Percentiles rank a stretch among this genome's conserved stretches.
phyloP scores from a whole-genome alignment of 2,113 vertebrate species.

The Halcyon malimbica region DNA sequence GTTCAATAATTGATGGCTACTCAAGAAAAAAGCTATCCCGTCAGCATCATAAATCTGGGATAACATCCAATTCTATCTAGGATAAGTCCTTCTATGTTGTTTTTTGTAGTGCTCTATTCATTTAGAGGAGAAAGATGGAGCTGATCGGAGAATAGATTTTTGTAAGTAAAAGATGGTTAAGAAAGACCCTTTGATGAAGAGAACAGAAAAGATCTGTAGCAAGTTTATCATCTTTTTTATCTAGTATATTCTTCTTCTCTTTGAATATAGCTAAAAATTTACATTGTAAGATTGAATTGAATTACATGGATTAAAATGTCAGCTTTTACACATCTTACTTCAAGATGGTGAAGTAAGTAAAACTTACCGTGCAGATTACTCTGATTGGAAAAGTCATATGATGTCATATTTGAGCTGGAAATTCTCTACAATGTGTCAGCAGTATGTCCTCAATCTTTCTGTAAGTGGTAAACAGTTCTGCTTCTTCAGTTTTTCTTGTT shows the following conservation, averaged over 20 bases:
- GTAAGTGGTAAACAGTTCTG: neutral
- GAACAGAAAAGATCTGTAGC: neutral
- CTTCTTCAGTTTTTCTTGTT: neutral
- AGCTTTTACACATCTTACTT: neutral
- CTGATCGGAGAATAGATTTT: neutral
- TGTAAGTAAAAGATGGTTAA: neutral
- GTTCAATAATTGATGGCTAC: slow-evolving; percentile 25
- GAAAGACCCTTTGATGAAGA: neutral
- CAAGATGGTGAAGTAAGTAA: neutral
- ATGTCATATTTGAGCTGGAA: neutral
- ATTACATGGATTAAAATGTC: neutral
- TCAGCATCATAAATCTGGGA: neutral
- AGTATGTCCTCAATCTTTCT: neutral
- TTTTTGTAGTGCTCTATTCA: neutral
- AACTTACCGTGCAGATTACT: neutral
- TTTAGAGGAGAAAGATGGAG: neutral
- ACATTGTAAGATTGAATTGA: neutral
- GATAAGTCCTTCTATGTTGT: neutral
- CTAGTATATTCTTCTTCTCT: neutral
- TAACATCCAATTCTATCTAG: neutral
- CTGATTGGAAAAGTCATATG: neutral
- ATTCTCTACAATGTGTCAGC: neutral
- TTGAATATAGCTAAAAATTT: neutral
- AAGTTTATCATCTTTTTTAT: neutral
- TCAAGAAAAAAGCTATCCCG: neutral